These are phyloP conservation scores for Nannoperca obscura DNA, from an alignment of 2,797 vertebrate species.

Conservation along the genomic window DNA sequence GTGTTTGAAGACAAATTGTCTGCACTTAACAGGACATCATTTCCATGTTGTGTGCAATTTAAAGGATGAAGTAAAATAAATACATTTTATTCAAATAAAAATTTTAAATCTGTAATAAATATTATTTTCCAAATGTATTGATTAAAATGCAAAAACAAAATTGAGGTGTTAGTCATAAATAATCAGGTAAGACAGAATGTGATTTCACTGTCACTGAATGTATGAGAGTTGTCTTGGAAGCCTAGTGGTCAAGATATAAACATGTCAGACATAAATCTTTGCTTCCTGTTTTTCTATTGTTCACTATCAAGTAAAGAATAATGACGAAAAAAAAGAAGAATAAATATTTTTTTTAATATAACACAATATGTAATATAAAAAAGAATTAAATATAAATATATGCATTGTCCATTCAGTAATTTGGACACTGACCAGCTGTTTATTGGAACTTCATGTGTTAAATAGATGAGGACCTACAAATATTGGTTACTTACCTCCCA, in stretches of 20 bases:
- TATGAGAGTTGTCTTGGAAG: background rate
- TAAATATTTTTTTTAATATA: background rate
- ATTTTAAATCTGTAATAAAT: background rate
- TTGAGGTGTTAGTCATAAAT: background rate
- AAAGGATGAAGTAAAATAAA: background rate
- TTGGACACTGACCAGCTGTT: background rate
- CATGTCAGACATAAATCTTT: background rate
- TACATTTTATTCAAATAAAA: background rate
- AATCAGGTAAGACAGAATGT: background rate
- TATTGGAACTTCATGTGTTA: background rate
- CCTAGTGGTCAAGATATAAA: background rate
- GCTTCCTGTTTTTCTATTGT: background rate
- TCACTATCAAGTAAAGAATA: background rate
- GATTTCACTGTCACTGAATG: background rate
- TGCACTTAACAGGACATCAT: background rate
- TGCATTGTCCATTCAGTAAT: background rate
- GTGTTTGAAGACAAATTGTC: slow-evolving; percentile 8
- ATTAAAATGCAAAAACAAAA: background rate
- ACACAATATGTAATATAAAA: background rate
- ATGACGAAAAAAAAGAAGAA: too few relatives aligned
- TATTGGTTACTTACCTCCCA: background rate
- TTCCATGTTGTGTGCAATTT: background rate
- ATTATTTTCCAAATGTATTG: background rate
- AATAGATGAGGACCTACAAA: background rate
- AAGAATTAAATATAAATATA: background rate